Evolutionary conservation across 1,140 invertebrate genomes (phyloP), one percentile per base, ranked within the genome.

Genomic region (Listronotus bonariensis): DNA sequence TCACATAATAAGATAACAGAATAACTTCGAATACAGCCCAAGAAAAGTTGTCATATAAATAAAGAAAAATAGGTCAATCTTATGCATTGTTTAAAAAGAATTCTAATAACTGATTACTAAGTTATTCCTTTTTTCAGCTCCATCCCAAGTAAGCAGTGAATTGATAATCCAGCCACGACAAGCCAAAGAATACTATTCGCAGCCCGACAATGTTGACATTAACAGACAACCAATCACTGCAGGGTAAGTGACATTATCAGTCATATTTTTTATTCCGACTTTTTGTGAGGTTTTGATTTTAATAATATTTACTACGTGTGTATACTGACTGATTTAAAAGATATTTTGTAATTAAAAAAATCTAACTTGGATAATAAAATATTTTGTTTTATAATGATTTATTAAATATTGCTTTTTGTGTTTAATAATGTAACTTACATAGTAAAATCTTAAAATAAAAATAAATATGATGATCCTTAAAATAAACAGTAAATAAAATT

Each of bases 121-220:
- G n/a, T n/a, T n/a, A 17, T 7, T 43, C 53, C 45, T 58, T 65
- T 43, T 76, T 74, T 10, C 65, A 82, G 81, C 82, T 65, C 80
- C 80, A 34, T 80, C 81, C 31, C 77, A 79, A 53, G 76, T 77
- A 14, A 81, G 81, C 41, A 71, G 60, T 38, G 81, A 80, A 57
- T 76, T 82, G 43, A 80, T 80, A 43, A 78, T 84, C 9, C 81
- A 78, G 45, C 81, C 82, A 11, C 74, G 77, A 40, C 79, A 81
- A 62, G 72, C 72, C 7, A 82, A 81, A 72, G 81, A 82, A 55
- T 75, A 76, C 34, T 79, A 80, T 52, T 68, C 69, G 11, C 67
- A 68, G 32, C 73, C 74, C 70, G 94, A 97, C 80, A 96, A 96
- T 81, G 86, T 96, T 59, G 92, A 92, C 73, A 91, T 96, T 67